Evolutionary conservation across 2,888 invertebrate species (phyloP).

Genomic region (Metacarcinus magister): DNA sequence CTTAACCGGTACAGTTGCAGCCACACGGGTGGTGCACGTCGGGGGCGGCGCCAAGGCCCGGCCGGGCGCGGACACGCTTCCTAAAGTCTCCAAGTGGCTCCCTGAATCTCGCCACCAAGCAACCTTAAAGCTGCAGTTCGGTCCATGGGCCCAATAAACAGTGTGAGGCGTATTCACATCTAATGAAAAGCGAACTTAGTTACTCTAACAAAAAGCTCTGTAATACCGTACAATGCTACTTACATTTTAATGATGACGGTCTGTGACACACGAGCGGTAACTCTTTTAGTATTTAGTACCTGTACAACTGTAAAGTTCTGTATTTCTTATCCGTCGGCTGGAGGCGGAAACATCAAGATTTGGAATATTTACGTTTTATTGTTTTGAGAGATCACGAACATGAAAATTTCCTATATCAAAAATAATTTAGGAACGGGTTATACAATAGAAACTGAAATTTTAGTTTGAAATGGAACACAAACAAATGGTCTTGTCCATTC

Average conservation of each 20-base stretch:
- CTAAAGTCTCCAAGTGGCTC: slow-evolving; percentile 51
- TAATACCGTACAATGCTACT: neutral
- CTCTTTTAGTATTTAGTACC: neutral
- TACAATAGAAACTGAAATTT: slow-evolving; percentile 6
- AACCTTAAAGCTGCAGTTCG: slow-evolving; percentile 46
- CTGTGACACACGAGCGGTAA: neutral
- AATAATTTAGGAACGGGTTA: neutral
- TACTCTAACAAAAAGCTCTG: neutral
- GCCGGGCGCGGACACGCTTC: slow-evolving; percentile 33
- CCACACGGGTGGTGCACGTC: neutral
- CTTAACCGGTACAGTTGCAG: neutral
- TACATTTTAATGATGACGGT: neutral
- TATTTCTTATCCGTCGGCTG: neutral
- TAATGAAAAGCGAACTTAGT: slow-evolving; percentile 1
- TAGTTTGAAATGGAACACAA: slow-evolving; percentile 46
- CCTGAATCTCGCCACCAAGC: slow-evolving; percentile 51
- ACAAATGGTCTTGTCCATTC: slow-evolving; percentile 51
- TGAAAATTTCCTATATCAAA: neutral
- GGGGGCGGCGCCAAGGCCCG: slow-evolving; percentile 3
- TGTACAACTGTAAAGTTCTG: neutral
- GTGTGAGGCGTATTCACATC: slow-evolving; percentile 40
- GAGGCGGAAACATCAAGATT: neutral
- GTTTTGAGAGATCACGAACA: neutral
- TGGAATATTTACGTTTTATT: neutral
- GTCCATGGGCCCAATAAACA: slow-evolving; percentile 46